A percentile compares a stretch with the other conserved stretches of the same genome.
Conservation (phyloP, 2,113 vertebrate species). For the Uropsilus gracilis region DNA sequence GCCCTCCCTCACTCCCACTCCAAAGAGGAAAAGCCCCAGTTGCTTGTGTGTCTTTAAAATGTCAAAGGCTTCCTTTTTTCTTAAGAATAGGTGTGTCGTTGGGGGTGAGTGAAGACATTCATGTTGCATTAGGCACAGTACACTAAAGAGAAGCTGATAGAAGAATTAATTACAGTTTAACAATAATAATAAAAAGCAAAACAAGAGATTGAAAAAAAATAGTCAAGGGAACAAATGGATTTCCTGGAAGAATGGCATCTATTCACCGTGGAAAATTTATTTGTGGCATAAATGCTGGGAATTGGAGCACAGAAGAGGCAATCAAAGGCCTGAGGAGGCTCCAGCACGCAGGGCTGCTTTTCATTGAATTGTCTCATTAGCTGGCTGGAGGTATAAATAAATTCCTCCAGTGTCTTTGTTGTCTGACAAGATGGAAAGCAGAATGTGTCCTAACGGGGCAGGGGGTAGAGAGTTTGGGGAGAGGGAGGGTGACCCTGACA, state of each 20-base stretch:
- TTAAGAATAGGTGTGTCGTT: conserved; percentile 74
- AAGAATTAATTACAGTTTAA: conserved; percentile 87
- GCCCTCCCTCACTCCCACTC: background rate
- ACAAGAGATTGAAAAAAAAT: conserved; percentile 85
- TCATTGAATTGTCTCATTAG: conserved; percentile 81
- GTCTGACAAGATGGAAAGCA: conserved; percentile 82
- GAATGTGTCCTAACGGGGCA: conserved; percentile 1
- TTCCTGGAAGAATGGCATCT: conserved; percentile 82
- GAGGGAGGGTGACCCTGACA: conserved; percentile 68
- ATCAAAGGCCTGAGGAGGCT: conserved; percentile 82
- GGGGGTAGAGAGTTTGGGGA: background rate
- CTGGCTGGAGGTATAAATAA: conserved; percentile 82
- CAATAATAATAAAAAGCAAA: conserved; percentile 86
- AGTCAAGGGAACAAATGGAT: conserved; percentile 77
- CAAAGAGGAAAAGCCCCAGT: conserved; percentile 55
- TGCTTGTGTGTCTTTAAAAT: conserved; percentile 69
- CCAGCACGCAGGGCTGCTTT: conserved; percentile 68
- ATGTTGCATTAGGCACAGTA: conserved; percentile 75
- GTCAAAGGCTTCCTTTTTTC: conserved; percentile 76
- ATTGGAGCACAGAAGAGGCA: conserved; percentile 82
- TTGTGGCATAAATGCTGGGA: conserved; percentile 85
- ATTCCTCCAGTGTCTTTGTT: conserved; percentile 83
- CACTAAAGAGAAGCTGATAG: conserved; percentile 85
- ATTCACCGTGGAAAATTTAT: conserved; percentile 82
- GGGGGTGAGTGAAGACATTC: conserved; percentile 72